Percentiles rank a stretch among this genome's conserved stretches.
phyloP scores from a whole-genome alignment of 2,888 invertebrate genomes.

The Atethmia centrago region DNA sequence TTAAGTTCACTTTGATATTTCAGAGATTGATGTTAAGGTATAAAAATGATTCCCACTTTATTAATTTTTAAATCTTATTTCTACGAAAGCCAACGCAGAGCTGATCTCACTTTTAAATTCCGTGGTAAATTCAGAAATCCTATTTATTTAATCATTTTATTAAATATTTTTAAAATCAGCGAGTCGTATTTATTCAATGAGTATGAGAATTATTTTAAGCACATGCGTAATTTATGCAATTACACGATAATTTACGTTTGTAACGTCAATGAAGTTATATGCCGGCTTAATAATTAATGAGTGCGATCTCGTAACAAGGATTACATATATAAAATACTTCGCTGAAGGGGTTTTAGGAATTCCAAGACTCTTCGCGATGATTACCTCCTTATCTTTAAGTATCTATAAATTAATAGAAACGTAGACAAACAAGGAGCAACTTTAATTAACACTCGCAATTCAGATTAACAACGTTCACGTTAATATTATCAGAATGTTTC shows the following conservation, averaged over 20 bases:
- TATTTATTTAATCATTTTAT: background rate
- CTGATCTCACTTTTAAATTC: conserved; percentile 11
- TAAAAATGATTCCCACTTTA: conserved; percentile 65
- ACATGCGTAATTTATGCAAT: conserved; percentile 39
- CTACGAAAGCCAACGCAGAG: conserved; percentile 6
- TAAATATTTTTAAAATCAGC: background rate
- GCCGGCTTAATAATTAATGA: conserved; percentile 65
- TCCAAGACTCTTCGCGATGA: conserved; percentile 56
- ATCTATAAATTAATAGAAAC: conserved; percentile 65
- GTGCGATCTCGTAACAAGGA: conserved; percentile 63
- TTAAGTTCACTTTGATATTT: conserved; percentile 80
- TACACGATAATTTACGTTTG: conserved; percentile 60
- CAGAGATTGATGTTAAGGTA: conserved; percentile 71
- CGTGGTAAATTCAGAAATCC: background rate
- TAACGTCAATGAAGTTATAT: conserved; percentile 57
- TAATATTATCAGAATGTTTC: conserved; percentile 74
- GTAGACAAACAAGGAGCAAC: conserved; percentile 57
- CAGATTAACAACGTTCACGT: conserved; percentile 68
- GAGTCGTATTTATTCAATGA: conserved; percentile 13
- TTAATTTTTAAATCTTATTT: conserved; percentile 44
- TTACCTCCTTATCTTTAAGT: conserved; percentile 50
- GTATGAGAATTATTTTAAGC: conserved; percentile 22
- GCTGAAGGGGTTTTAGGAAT: conserved; percentile 51
- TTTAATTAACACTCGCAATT: conserved; percentile 70
- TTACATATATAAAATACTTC: conserved; percentile 64